These are phyloP conservation scores for Zaprionus davidi DNA, from an alignment of 1,140 invertebrate species.

Conservation along the genomic window DNA sequence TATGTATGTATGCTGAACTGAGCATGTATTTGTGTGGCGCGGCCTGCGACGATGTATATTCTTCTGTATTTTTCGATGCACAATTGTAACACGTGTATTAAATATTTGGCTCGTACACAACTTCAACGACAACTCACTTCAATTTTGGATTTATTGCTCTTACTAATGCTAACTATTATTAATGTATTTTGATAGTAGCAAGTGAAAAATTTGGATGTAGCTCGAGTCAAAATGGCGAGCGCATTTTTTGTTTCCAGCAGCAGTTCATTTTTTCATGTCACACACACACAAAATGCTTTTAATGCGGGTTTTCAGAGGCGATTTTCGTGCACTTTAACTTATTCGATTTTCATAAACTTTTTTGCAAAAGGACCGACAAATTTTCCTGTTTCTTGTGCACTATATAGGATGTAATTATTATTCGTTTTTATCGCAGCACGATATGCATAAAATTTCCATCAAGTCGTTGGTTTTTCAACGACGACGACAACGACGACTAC, in stretches of 20 bases:
- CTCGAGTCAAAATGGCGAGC: conserved; percentile 82
- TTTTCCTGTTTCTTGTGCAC: conserved; percentile 53
- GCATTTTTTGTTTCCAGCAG: conserved; percentile 77
- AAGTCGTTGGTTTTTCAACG: conserved; percentile 68
- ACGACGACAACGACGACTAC: conserved; percentile 49
- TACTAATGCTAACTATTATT: conserved; percentile 20
- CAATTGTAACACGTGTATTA: conserved; percentile 51
- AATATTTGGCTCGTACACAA: conserved; percentile 28
- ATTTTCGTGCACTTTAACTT: conserved; percentile 56
- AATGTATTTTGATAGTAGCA: conserved; percentile 42
- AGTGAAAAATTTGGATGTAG: conserved; percentile 58
- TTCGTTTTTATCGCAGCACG: conserved; percentile 55
- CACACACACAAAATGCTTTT: conserved; percentile 68
- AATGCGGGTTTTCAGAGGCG: conserved; percentile 58
- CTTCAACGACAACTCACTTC: conserved; percentile 31
- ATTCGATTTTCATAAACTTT: conserved; percentile 63
- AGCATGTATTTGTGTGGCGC: conserved; percentile 41
- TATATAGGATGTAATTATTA: conserved; percentile 35
- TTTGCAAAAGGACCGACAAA: conserved; percentile 68
- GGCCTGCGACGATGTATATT: conserved; percentile 37
- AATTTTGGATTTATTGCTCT: conserved; percentile 27
- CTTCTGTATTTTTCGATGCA: conserved; percentile 37
- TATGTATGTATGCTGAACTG: conserved; percentile 19
- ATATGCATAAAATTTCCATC: conserved; percentile 73
- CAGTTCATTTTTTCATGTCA: conserved; percentile 77